Base-by-base conservation (phyloP, 2,113 vertebrate species). In the Lampris incognitus region DNA sequence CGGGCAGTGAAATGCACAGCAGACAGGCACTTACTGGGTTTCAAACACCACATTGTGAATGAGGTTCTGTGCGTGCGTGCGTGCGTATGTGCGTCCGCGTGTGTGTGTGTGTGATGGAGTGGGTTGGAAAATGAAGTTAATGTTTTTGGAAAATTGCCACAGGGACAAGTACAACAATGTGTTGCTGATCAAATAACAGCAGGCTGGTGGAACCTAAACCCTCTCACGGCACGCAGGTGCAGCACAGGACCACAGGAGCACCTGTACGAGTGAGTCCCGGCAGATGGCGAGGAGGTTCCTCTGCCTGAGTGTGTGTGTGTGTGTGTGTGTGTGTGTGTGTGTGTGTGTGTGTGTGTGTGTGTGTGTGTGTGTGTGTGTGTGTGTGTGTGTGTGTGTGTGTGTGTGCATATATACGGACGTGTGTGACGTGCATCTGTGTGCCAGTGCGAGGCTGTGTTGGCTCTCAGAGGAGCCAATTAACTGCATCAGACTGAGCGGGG, bases 191-290 rank as follows among this genome's bases (percentile, higher is more conserved):
- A 85, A 75, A 86, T 57, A 41, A 38, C 74, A 85, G 65, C 84
- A 63, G 81, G 72, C 52, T 64, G 78, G 40, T 46, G 72, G 74
- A 59, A 55, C 60, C 63, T 76, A 37, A 51, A 7, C 63, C 3
- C 38, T 50, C 13, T 96, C 94, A 94, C 96, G 2, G 96, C 94
- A 1, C 93, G 94, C 87, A 97, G 76, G 50, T 97, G 84, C 83
- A 96, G 40, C 44, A 56, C 62, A 66, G 72, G 64, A 80, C 73
- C 69, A 78, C 61, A 85, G 72, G 72, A 73, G 58, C 76, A 76
- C 86, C 87, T 85, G 85, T 81, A 72, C 41, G 56, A 59, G 66
- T 0, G n/a, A 76, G 67, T 44, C 69, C 56, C 48, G 63, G 5
- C 86, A 92, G 85, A 90, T 86, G 82, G 80, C 57, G 67, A 74